These are phyloP conservation scores for Dendrophyllia cribrosa DNA, from an alignment of 64 coral and sea anemone species.

Conservation along the genomic window DNA sequence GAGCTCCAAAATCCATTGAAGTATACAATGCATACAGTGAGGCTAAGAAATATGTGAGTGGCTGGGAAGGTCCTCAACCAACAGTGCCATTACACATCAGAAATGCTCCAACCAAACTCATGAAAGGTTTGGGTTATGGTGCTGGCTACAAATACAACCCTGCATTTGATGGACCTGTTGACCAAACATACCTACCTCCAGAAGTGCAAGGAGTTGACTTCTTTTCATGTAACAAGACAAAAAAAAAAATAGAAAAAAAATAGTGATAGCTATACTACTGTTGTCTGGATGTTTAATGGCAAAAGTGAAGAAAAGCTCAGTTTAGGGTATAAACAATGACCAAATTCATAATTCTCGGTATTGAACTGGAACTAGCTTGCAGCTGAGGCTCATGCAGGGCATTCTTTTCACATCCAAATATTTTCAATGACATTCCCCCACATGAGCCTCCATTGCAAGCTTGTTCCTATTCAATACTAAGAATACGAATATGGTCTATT, in stretches of 20 bases:
- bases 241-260: neutral
- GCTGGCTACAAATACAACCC: slow-evolving; percentile 97
- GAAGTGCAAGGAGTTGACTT: slow-evolving; percentile 87
- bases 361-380: too few species aligned
- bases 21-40: slow-evolving; percentile 91
- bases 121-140: slow-evolving; percentile 93
- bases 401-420: too few species aligned
- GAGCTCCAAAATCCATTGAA: slow-evolving; percentile 95
- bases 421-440: too few species aligned
- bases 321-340: too few species aligned
- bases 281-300: neutral
- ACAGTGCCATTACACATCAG: slow-evolving; percentile 91
- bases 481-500: too few species aligned
- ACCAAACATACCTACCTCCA: slow-evolving; percentile 89
- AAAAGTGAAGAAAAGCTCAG: too few species aligned
- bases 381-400: too few species aligned
- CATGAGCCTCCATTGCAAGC: too few species aligned
- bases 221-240: slow-evolving; percentile 49
- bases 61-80: slow-evolving; percentile 93
- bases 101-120: slow-evolving; percentile 93
- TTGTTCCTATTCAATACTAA: too few species aligned
- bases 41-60: slow-evolving; percentile 76
- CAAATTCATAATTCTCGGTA: too few species aligned
- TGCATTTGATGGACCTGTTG: slow-evolving; percentile 81
- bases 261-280: too few species aligned